Evolutionary conservation across 2,113 vertebrate species (phyloP).

Genomic region (Australoheros scitulus): DNA sequence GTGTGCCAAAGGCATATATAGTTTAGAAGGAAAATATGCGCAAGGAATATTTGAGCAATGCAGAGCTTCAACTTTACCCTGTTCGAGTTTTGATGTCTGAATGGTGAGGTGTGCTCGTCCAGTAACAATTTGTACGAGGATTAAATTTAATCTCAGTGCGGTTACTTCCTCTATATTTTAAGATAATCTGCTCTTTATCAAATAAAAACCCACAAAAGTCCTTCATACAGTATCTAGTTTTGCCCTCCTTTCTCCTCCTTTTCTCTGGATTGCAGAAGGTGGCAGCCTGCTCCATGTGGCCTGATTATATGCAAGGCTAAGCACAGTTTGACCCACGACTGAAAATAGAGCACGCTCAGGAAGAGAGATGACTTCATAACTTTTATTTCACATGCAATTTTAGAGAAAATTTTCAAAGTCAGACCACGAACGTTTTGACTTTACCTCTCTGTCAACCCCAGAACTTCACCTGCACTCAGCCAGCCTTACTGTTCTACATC

Average conservation of each 20-base stretch:
- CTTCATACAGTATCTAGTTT: constrained; percentile 14
- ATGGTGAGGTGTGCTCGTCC: constrained; percentile 6
- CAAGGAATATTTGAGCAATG: constrained; percentile 31
- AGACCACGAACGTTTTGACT: background rate
- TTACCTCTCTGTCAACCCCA: constrained; percentile 1
- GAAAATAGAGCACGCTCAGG: constrained; percentile 64
- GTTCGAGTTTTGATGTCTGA: constrained; percentile 39
- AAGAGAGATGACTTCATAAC: constrained; percentile 31
- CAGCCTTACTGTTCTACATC: background rate
- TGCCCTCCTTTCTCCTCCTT: constrained; percentile 49
- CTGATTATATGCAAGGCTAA: constrained; percentile 77
- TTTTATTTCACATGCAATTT: constrained; percentile 14
- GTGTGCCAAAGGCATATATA: constrained; percentile 15
- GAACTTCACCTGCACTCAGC: background rate
- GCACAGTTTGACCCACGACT: constrained; percentile 73
- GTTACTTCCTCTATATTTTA: constrained; percentile 25
- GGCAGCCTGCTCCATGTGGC: constrained; percentile 70
- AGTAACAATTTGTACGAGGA: constrained; percentile 30
- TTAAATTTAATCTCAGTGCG: constrained; percentile 37
- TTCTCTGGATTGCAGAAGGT: constrained; percentile 53
- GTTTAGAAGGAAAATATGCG: constrained; percentile 31
- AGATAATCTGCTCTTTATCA: constrained; percentile 36
- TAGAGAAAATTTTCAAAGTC: constrained; percentile 32
- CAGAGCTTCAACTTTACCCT: background rate
- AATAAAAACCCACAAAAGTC: constrained; percentile 1